Percentiles rank a stretch among this genome's conserved stretches.
These are phyloP conservation scores for Drosophila mauritiana DNA, from an alignment of 1,140 invertebrate species.

Conservation along the genomic window DNA sequence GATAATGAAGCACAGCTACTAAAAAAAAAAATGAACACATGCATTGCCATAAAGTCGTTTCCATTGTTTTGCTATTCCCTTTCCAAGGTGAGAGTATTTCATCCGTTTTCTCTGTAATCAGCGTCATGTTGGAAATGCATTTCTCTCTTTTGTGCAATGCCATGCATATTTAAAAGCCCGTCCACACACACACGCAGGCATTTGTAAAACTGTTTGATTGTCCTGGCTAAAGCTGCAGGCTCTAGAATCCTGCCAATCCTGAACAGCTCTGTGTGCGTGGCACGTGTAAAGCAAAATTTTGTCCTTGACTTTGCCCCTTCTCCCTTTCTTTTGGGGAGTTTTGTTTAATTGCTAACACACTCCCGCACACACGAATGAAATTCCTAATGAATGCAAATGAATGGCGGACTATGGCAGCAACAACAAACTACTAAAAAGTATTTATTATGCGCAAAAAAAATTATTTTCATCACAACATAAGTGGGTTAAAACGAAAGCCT, in stretches of 20 bases:
- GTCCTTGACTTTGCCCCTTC: constrained; percentile 73
- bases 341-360: constrained; percentile 70
- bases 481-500: constrained; percentile 19
- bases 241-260: constrained; percentile 15
- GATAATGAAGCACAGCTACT: too few relatives aligned
- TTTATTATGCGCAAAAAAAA: constrained; percentile 73
- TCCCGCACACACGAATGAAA: constrained; percentile 31
- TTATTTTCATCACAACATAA: constrained; percentile 54
- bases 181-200: constrained; percentile 17
- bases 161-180: constrained; percentile 64
- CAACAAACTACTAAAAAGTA: constrained; percentile 67
- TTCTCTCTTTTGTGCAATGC: constrained; percentile 53
- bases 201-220: constrained; percentile 64
- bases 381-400: constrained; percentile 80
- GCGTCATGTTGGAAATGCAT: constrained; percentile 60
- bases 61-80: not conserved
- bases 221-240: constrained; percentile 46
- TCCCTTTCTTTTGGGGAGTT: constrained; percentile 27
- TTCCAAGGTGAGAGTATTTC: constrained; percentile 36
- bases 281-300: constrained; percentile 73
- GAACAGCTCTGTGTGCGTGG: constrained; percentile 30
- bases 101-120: constrained; percentile 56
- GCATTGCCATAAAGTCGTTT: not conserved
- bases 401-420: constrained; percentile 58
- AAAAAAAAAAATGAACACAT: constrained; percentile 3